Evolutionary conservation across 2,888 invertebrate species (phyloP), one percentile per base, ranked within the genome.

Genomic region (Andrena marginata): DNA sequence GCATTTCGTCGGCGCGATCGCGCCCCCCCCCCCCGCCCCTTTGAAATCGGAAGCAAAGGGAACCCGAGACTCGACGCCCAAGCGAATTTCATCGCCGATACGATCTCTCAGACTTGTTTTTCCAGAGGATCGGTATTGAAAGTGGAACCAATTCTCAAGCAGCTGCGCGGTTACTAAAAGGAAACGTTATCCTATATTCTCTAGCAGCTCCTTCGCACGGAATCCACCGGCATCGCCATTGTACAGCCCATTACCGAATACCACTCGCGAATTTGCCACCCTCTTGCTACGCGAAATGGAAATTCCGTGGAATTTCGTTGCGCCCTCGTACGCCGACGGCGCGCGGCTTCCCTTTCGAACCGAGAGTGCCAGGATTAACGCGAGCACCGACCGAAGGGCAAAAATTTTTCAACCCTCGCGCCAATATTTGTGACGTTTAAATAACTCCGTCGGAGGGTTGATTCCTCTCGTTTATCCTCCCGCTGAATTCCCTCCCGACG

Each of bases 341-440:
- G 33, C 29, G 13, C 49, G 8, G 42, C 8, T 5, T 10, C 6
- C 54, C 26, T 1, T 23, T 76, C 10, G 49, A 62, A 0, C 1
- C 20, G 35, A 23, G 54, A 48, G 31, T n/a, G 20, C 31, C 62
- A 54, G 48, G 62, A 68, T 23, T 35, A 72, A 62, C 71, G 23
- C 16, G 49, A 33, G 23, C 23, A 7, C 10, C 10, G n/a, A 33
- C 29, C 59, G 31, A 29, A 2, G 16, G 20, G 16, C 8, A 6
- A 59, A 62, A 54, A 5, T 78, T 69, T 69, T 80, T 67, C 13
- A 69, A 51, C 60, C 26, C 42, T 10, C 26, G 5, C 60, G 31
- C 42, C 64, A 80, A 80, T 80, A 71, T 80, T 77, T 71, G 70
- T 33, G 23, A 29, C 8, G 77, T 48, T 67, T 60, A 69, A 67